phyloP scores from a whole-genome alignment of 2,797 vertebrate genomes.

The Chiloscyllium punctatum region DNA sequence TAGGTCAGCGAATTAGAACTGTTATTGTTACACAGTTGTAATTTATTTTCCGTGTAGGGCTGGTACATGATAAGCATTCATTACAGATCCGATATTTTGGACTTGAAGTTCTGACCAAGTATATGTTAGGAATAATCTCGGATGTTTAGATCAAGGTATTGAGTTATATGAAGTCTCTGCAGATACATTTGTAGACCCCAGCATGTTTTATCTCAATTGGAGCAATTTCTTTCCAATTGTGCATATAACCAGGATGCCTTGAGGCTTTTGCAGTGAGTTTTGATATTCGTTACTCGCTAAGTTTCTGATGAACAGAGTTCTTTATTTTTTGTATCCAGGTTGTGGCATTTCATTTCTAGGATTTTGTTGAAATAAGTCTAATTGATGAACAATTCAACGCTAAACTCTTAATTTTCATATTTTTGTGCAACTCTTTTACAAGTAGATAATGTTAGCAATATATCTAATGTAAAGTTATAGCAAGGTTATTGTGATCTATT shows the following conservation, averaged over 20 bases:
- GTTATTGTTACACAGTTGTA: neutral
- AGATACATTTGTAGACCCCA: neutral
- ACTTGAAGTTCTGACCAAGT: neutral
- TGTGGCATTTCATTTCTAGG: neutral
- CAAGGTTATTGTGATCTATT: too few species aligned
- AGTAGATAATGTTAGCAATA: neutral
- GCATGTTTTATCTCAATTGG: neutral
- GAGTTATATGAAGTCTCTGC: neutral
- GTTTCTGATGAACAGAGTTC: neutral
- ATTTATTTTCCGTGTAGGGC: neutral
- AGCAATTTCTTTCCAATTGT: neutral
- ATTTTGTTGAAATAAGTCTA: too few species aligned
- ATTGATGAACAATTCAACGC: neutral
- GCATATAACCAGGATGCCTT: neutral
- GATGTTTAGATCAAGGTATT: neutral
- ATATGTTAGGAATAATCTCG: neutral
- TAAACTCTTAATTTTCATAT: neutral
- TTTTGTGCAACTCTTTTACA: neutral
- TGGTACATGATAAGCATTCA: neutral
- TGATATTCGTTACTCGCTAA: neutral
- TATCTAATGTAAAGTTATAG: too few species aligned
- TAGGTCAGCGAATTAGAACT: neutral
- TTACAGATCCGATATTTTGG: neutral
- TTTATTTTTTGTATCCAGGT: neutral
- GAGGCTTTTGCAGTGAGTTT: neutral